Evolutionary conservation across 2,888 invertebrate genomes (phyloP).

Genomic region (Antheraea assamensis): DNA sequence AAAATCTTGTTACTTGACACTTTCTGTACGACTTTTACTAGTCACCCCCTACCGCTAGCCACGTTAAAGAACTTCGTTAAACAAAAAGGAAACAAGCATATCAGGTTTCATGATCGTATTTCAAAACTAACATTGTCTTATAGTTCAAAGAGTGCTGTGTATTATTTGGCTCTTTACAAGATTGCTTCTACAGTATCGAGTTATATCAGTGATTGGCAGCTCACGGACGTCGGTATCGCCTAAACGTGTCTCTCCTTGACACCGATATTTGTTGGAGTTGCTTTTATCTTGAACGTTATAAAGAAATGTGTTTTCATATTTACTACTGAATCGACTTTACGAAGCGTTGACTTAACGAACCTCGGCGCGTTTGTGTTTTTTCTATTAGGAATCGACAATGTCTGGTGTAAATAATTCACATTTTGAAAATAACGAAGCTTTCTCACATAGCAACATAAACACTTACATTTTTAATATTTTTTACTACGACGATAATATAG

Average conservation of each 20-base stretch:
- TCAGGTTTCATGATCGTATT: background rate
- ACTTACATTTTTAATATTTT: too few relatives aligned
- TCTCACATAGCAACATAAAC: too few relatives aligned
- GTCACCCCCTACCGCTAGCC: too few relatives aligned
- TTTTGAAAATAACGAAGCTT: too few relatives aligned
- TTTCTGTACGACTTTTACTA: too few relatives aligned
- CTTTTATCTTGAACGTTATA: slow-evolving; percentile 13
- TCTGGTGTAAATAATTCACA: too few relatives aligned
- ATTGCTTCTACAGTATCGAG: slow-evolving; percentile 9
- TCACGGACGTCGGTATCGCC: slow-evolving; percentile 14
- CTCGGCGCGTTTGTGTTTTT: background rate
- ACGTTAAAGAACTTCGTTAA: too few relatives aligned
- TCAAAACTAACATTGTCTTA: background rate
- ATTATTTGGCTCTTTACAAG: background rate
- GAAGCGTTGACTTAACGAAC: background rate
- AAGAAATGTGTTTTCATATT: background rate
- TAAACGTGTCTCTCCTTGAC: slow-evolving; percentile 15
- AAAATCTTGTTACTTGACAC: too few relatives aligned
- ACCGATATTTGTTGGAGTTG: slow-evolving; percentile 11
- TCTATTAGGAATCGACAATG: background rate
- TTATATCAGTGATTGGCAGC: slow-evolving; percentile 15
- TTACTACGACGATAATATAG: too few relatives aligned
- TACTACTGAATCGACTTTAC: background rate
- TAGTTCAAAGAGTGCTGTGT: background rate
- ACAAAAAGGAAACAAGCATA: background rate